A percentile compares a stretch with the other conserved stretches of the same genome.
Conservation (phyloP, 2,113 vertebrate species). For the Hyaena hyaena region DNA sequence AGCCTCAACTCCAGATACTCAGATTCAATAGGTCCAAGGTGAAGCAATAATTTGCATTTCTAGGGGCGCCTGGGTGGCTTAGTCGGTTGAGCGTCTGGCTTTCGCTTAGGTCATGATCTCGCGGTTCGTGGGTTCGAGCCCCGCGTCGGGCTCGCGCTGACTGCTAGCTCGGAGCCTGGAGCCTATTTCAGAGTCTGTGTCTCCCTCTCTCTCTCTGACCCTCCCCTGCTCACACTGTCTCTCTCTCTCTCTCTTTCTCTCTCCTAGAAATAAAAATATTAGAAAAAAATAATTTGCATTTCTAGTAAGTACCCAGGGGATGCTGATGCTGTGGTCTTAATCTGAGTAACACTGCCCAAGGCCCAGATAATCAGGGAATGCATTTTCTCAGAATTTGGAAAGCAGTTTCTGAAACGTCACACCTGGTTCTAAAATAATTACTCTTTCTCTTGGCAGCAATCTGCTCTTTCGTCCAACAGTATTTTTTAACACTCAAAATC, state of each 20-base stretch:
- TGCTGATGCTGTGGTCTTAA: background rate
- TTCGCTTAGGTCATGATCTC: too few relatives aligned
- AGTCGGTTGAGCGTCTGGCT: too few relatives aligned
- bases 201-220: too few relatives aligned
- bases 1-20: background rate
- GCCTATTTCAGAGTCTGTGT: too few relatives aligned
- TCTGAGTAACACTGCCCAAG: background rate
- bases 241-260: too few relatives aligned
- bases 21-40: background rate
- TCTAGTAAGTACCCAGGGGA: background rate
- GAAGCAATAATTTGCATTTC: background rate
- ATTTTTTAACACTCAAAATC: background rate
- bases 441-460: background rate
- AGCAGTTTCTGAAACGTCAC: constrained; percentile 7
- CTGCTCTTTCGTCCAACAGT: background rate
- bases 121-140: too few relatives aligned
- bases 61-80: background rate
- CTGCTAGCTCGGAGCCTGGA: too few relatives aligned
- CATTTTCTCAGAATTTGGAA: constrained; percentile 17
- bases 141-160: too few relatives aligned
- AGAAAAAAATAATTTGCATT: background rate
- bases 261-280: too few relatives aligned
- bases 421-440: background rate
- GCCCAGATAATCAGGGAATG: background rate
- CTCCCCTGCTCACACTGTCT: too few relatives aligned